Evolutionary conservation across 2,888 invertebrate genomes (phyloP).

Genomic region (Xylota sylvarum): DNA sequence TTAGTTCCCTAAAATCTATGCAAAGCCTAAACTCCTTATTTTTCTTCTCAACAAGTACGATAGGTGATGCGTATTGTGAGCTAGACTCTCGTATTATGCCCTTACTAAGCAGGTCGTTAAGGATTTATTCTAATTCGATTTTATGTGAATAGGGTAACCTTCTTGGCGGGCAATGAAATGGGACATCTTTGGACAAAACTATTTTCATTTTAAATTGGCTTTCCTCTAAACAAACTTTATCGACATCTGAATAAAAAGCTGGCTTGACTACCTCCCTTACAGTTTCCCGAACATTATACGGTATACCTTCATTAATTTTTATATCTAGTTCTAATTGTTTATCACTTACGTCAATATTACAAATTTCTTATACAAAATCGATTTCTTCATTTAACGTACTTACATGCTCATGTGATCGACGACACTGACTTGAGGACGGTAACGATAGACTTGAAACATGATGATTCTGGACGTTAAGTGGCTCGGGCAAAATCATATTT

Average conservation of each 20-base stretch:
- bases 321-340: slow-evolving; percentile 26
- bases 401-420: slow-evolving; percentile 25
- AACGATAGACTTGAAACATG: background rate
- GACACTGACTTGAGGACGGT: slow-evolving; percentile 15
- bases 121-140: slow-evolving; percentile 46
- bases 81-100: slow-evolving; percentile 36
- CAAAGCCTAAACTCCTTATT: slow-evolving; percentile 55
- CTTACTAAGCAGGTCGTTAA: slow-evolving; percentile 36
- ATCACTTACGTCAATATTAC: slow-evolving; percentile 40
- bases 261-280: slow-evolving; percentile 26
- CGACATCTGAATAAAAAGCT: slow-evolving; percentile 16
- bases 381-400: slow-evolving; percentile 23
- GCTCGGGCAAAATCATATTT: background rate
- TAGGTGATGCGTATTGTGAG: slow-evolving; percentile 67
- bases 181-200: slow-evolving; percentile 36
- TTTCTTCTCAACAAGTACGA: slow-evolving; percentile 72
- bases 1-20: too few species aligned
- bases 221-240: slow-evolving; percentile 15
- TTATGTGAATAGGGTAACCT: slow-evolving; percentile 55
- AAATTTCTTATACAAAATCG: slow-evolving; percentile 43
- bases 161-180: slow-evolving; percentile 56
- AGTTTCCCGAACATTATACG: slow-evolving; percentile 7
- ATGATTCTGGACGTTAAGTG: slow-evolving; percentile 5
- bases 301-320: slow-evolving; percentile 29
- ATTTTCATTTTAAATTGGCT: slow-evolving; percentile 48